Conservation (phyloP, 2,797 vertebrate species). For the Xyrichtys novacula region DNA sequence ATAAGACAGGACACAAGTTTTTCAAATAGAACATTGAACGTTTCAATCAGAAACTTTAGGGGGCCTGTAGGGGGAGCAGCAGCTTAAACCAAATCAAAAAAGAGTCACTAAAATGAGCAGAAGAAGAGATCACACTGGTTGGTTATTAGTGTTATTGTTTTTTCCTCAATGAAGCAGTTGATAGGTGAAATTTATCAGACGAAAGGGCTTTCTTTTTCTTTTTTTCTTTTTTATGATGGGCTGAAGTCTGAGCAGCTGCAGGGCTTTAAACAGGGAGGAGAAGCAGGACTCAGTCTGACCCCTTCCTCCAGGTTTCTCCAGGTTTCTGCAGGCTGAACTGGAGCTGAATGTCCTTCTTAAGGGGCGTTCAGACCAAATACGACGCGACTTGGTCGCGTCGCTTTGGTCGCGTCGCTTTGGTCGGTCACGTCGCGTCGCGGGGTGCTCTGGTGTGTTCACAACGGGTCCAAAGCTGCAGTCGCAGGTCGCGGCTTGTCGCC, state of each 20-base stretch:
- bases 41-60: no score
- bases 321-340: conserved; percentile 87
- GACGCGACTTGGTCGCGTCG: no score
- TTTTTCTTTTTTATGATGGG: not conserved
- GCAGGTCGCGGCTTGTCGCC: no score
- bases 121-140: conserved; percentile 36
- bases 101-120: not conserved
- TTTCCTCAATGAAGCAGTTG: rapidly evolving
- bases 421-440: no score
- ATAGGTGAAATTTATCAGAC: not conserved
- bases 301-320: conserved; percentile 70
- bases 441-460: no score
- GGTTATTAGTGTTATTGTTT: not conserved
- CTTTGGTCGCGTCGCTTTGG: no score
- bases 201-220: not conserved
- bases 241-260: not conserved
- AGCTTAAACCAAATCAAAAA: not conserved
- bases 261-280: not conserved
- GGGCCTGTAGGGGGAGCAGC: conserved; percentile 35
- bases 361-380: no score
- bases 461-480: no score
- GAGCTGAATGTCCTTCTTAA: conserved; percentile 82
- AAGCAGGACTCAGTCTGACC: not conserved
- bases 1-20: no score
- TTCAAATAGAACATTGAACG: no score